Percentiles rank a stretch among this genome's conserved stretches.
These are phyloP conservation scores for Daptonema setosum DNA, from an alignment of 2,888 invertebrate species.

Conservation along the genomic window DNA sequence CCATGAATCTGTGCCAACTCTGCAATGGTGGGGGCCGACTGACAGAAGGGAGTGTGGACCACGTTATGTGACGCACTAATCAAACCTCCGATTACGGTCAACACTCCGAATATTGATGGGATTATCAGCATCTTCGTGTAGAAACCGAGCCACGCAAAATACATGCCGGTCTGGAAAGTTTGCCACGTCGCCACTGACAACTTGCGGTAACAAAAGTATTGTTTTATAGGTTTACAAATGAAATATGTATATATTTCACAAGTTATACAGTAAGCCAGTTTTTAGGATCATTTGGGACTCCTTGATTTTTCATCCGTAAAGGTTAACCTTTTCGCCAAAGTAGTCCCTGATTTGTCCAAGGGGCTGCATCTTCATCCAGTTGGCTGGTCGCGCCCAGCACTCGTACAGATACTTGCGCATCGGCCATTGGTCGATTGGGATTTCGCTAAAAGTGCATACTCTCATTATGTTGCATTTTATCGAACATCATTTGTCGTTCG, in stretches of 20 bases:
- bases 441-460: background rate
- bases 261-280: too few species aligned
- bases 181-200: background rate
- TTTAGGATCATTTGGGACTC: too few species aligned
- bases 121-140: slow-evolving; percentile 75
- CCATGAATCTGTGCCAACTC: too few species aligned
- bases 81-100: slow-evolving; percentile 57
- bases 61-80: slow-evolving; percentile 39
- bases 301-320: too few species aligned
- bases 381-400: slow-evolving; percentile 6
- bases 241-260: too few species aligned
- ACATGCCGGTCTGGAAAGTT: slow-evolving; percentile 37
- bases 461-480: too few species aligned
- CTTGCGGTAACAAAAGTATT: too few species aligned
- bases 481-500: too few species aligned
- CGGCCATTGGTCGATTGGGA: slow-evolving; percentile 1
- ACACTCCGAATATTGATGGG: slow-evolving; percentile 58
- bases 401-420: slow-evolving; percentile 6
- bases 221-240: too few species aligned
- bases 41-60: background rate
- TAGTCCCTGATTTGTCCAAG: slow-evolving; percentile 6
- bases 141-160: slow-evolving; percentile 82
- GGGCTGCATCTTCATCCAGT: slow-evolving; percentile 6
- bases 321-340: slow-evolving; percentile 37
- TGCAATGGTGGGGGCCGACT: too few species aligned